Conservation (phyloP, 2,888 invertebrate species). For the Dasysyrphus albostriatus region DNA sequence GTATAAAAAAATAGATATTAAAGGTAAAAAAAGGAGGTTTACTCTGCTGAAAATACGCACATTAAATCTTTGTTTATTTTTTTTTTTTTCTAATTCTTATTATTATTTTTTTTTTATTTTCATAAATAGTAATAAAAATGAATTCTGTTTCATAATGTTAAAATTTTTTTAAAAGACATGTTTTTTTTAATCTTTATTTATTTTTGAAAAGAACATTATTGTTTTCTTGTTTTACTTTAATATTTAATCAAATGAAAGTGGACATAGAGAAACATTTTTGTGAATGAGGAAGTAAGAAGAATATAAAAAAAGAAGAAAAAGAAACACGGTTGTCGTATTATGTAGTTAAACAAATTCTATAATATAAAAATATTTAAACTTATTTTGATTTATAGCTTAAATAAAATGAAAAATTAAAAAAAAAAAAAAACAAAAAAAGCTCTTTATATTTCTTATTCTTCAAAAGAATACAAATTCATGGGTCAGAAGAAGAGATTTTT, state of each 20-base stretch:
- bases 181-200: slow-evolving; percentile 39
- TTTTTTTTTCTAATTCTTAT: slow-evolving; percentile 31
- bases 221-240: slow-evolving; percentile 27
- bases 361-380: slow-evolving; percentile 71
- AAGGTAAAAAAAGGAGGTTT: slow-evolving; percentile 32
- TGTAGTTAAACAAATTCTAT: slow-evolving; percentile 75
- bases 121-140: slow-evolving; percentile 58
- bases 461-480: slow-evolving; percentile 23
- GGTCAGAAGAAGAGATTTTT: slow-evolving; percentile 10
- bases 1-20: slow-evolving; percentile 54
- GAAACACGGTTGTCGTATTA: slow-evolving; percentile 72
- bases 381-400: slow-evolving; percentile 71
- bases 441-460: slow-evolving; percentile 55
- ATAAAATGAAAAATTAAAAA: slow-evolving; percentile 48
- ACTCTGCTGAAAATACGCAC: slow-evolving; percentile 66
- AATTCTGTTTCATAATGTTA: slow-evolving; percentile 58
- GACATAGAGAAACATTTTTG: slow-evolving; percentile 32
- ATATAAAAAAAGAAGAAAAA: slow-evolving; percentile 13
- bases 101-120: slow-evolving; percentile 56
- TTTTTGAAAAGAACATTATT: slow-evolving; percentile 34
- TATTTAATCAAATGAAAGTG: slow-evolving; percentile 31
- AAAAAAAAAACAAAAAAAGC: slow-evolving; percentile 24
- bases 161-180: slow-evolving; percentile 52
- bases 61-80: slow-evolving; percentile 40
- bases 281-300: slow-evolving; percentile 1